A percentile compares a stretch with the other conserved stretches of the same genome.
phyloP scores from a whole-genome alignment of 2,113 vertebrate genomes.

The Hydropotes inermis region DNA sequence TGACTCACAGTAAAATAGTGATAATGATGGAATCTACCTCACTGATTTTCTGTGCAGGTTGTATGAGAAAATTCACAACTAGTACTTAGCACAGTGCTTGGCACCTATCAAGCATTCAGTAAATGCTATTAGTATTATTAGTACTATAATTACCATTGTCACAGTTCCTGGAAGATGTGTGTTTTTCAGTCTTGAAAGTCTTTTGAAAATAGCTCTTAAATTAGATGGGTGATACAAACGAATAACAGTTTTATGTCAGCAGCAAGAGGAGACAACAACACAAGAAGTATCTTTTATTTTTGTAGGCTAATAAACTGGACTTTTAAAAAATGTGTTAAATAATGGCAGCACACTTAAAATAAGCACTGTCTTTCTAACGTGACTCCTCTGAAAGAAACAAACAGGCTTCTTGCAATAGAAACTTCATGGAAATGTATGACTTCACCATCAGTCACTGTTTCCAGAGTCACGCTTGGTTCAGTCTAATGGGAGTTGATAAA shows the following conservation, averaged over 20 bases:
- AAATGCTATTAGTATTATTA: background rate
- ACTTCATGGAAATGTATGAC: background rate
- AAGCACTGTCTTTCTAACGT: background rate
- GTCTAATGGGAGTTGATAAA: background rate
- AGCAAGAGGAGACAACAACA: background rate
- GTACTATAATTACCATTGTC: conserved; percentile 4
- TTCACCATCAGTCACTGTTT: background rate
- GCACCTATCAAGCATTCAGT: background rate
- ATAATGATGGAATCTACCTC: background rate
- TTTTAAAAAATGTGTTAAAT: background rate
- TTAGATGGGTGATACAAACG: background rate
- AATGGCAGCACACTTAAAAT: background rate
- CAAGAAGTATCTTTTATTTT: background rate
- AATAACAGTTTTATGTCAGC: background rate
- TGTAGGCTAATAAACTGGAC: background rate
- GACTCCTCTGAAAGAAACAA: background rate
- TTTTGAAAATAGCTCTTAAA: conserved; percentile 21
- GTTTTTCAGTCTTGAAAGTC: background rate
- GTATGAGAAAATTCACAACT: background rate
- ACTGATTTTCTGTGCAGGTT: background rate
- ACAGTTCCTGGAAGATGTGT: background rate
- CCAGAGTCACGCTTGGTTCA: background rate
- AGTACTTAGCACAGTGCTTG: background rate
- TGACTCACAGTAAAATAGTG: background rate
- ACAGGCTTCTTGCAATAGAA: background rate